These are phyloP conservation scores for Gavia stellata DNA, from an alignment of 2,113 vertebrate genomes.

Conservation along the genomic window DNA sequence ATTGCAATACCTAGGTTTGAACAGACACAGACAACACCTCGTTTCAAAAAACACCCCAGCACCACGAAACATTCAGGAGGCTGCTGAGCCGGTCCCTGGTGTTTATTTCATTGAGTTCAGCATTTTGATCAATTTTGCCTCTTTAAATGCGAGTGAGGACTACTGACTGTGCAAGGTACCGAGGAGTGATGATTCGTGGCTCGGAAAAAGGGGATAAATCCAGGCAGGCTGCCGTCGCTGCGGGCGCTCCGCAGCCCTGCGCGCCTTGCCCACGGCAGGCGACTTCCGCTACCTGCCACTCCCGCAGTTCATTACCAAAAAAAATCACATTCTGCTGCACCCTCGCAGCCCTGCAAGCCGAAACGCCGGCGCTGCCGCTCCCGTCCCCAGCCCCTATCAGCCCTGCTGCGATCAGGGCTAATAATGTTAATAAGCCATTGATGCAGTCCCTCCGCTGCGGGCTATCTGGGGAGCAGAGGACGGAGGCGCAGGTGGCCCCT, in stretches of 20 bases:
- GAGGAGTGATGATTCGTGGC: background rate
- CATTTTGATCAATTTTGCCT: background rate
- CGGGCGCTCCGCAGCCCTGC: background rate
- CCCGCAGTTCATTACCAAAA: background rate
- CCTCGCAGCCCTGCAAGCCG: background rate
- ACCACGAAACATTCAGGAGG: background rate
- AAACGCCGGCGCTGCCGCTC: background rate
- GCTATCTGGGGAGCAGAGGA: background rate
- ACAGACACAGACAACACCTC: background rate
- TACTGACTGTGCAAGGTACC: accelerated
- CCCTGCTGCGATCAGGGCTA: background rate
- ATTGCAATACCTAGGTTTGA: background rate
- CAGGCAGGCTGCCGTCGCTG: background rate
- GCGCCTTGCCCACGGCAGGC: background rate
- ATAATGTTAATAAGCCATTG: background rate
- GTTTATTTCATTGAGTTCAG: background rate
- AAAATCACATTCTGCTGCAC: background rate
- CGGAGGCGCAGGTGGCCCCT: background rate
- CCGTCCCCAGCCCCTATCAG: background rate
- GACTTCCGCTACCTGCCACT: background rate
- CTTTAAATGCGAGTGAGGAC: background rate
- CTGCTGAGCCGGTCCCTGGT: background rate
- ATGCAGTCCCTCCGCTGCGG: background rate
- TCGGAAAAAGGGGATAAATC: background rate
- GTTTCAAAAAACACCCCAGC: background rate